phyloP scores from a whole-genome alignment of 2,888 invertebrate genomes.

The Acanthosepion pharaonis region DNA sequence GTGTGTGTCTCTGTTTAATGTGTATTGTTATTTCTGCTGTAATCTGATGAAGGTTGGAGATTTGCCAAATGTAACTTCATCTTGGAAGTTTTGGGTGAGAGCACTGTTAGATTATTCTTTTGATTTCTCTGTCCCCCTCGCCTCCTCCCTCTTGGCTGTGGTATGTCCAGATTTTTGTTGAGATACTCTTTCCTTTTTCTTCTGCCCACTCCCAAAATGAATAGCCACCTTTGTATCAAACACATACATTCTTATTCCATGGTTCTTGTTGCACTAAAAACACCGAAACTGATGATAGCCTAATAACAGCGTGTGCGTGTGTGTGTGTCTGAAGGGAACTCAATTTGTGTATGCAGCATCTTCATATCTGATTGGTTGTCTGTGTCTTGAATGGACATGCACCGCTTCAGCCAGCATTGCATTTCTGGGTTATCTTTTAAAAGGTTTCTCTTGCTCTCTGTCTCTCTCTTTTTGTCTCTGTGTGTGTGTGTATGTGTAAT shows the following conservation, averaged over 20 bases:
- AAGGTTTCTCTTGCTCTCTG: neutral
- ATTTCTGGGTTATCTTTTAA: neutral
- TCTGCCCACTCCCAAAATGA: neutral
- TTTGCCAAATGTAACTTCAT: neutral
- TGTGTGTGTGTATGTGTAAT: neutral
- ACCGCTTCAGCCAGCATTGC: neutral
- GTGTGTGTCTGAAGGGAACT: neutral
- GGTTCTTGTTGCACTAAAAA: constrained; percentile 21
- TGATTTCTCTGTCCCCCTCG: neutral
- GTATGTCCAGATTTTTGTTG: neutral
- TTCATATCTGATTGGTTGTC: neutral
- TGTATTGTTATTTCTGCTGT: neutral
- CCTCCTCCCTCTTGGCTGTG: neutral
- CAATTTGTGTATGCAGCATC: neutral
- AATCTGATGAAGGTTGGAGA: constrained; percentile 17
- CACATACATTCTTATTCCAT: neutral
- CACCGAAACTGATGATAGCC: neutral
- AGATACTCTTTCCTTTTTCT: too few species aligned
- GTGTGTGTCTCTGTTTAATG: too few species aligned
- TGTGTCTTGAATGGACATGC: neutral
- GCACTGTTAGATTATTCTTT: neutral
- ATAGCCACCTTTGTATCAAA: neutral
- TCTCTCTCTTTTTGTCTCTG: neutral
- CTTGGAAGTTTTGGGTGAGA: neutral
- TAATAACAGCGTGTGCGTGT: neutral